Evolutionary conservation across 2,113 vertebrate species (phyloP).

Genomic region (Rhea pennata): DNA sequence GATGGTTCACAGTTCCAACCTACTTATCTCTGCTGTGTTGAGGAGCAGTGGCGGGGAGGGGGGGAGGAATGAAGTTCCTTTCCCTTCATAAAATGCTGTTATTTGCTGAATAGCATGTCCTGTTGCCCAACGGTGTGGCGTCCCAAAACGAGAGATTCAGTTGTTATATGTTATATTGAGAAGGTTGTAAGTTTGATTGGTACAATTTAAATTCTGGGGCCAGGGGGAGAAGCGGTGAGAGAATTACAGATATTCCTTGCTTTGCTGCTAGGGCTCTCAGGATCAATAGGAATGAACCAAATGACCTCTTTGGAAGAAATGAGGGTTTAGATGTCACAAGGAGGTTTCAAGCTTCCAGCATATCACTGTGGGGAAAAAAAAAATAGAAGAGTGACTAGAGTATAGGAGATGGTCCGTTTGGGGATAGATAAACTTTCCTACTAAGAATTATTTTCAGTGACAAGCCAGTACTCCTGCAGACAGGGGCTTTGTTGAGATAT

Average conservation of each 20-base stretch:
- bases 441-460: not conserved
- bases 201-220: not conserved
- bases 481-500: not conserved
- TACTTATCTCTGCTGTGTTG: not conserved
- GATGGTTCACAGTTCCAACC: not conserved
- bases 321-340: not conserved
- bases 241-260: not conserved
- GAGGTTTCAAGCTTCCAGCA: not conserved
- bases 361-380: not conserved
- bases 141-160: constrained; percentile 17
- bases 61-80: constrained; percentile 17
- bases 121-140: not conserved
- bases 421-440: not conserved
- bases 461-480: not conserved
- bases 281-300: not conserved
- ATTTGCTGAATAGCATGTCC: constrained; percentile 36
- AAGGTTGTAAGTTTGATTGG: not conserved
- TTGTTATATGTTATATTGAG: not conserved
- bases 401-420: not conserved
- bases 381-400: not conserved
- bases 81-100: not conserved
- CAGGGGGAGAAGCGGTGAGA: not conserved
- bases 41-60: not conserved
- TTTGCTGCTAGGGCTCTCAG: not conserved
- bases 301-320: not conserved